Conservation (phyloP, 1,140 invertebrate species). For the Octopus sinensis region DNA sequence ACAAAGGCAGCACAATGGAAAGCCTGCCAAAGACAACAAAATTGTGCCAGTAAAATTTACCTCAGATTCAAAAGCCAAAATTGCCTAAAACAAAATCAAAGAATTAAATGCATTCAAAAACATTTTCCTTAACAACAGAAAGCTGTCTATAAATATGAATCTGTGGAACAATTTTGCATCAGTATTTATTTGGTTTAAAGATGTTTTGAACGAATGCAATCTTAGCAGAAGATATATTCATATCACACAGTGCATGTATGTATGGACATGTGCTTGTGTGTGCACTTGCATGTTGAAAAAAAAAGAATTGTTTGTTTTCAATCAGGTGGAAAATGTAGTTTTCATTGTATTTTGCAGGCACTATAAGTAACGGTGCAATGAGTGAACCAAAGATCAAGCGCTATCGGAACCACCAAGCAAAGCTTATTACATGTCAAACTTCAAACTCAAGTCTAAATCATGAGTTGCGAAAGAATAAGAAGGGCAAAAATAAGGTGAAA, state of each 20-base stretch:
- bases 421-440: neutral
- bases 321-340: neutral
- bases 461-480: conserved; percentile 39
- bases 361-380: neutral
- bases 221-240: too few relatives aligned
- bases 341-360: neutral
- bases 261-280: neutral
- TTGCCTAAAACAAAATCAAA: too few relatives aligned
- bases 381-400: conserved; percentile 13
- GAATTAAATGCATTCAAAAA: too few relatives aligned
- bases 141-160: too few relatives aligned
- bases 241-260: neutral
- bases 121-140: too few relatives aligned
- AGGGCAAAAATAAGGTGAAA: conserved; percentile 63
- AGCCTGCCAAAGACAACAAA: too few relatives aligned
- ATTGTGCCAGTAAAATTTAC: too few relatives aligned
- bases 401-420: neutral
- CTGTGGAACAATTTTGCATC: too few relatives aligned
- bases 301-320: neutral
- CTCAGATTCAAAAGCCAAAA: too few relatives aligned
- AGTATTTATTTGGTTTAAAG: too few relatives aligned
- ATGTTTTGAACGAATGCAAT: too few relatives aligned
- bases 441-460: neutral
- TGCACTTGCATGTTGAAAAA: neutral
- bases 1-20: too few relatives aligned